Base-by-base conservation (phyloP, 2,888 invertebrate species). In the Clusia tigrina region DNA sequence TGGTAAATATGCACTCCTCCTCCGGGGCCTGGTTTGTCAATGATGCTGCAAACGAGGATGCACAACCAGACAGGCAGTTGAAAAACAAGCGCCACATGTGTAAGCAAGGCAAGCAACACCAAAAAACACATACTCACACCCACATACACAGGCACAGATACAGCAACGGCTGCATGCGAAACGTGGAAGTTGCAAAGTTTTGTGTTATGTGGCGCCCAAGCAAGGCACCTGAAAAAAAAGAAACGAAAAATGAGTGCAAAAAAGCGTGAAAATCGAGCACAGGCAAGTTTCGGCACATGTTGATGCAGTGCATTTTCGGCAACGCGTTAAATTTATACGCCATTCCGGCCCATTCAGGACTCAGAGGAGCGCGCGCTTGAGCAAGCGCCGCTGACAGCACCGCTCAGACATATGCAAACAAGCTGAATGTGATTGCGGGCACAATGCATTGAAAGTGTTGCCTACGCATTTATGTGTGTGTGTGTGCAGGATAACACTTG, bases 251-350 rank as follows among this genome's bases (percentile, higher is more conserved):
- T 42, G n/a, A 32, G n/a, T n/a, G n/a, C 6, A n/a, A 42, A n/a
- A 17, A 42, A 17, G 42, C 6, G n/a, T 17, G n/a, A n/a, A 10
- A 42, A n/a, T 15, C n/a, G n/a, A n/a, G n/a, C n/a, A n/a, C n/a
- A n/a, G n/a, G n/a, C n/a, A n/a, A n/a, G n/a, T 6, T 42, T 6
- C 42, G 12, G n/a, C 42, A 42, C 32, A 32, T 32, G n/a, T n/a
- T n/a, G n/a, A n/a, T 6, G 42, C 42, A 6, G 42, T n/a, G n/a
- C 42, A 42, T n/a, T 42, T 42, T 42, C 42, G 42, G 42, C 42
- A 42, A 17, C 42, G n/a, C n/a, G 12, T 32, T 32, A 5, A 5
- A 32, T 32, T 32, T 42, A 15, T 42, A 3, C 32, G 32, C 6
- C 32, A 32, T 9, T 12, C 6, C 32, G 6, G 32, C 32, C n/a